Evolutionary conservation across 2,888 invertebrate species (phyloP), one percentile per base, ranked within the genome.

Genomic region (Onthophagus sagittarius): DNA sequence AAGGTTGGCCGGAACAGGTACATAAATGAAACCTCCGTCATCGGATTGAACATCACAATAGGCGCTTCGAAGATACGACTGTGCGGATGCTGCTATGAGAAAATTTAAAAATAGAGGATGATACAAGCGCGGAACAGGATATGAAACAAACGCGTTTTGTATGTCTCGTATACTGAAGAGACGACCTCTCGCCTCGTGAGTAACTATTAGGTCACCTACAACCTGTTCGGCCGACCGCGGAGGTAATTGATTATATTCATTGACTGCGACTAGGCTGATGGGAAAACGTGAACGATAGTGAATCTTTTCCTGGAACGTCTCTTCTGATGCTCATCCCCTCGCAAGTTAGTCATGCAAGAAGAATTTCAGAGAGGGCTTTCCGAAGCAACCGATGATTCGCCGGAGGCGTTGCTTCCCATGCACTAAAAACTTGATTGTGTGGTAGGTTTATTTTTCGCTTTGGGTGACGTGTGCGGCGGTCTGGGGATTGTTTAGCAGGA

Each of bases 151-250:
- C 15, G 67, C 23, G n/a, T 23, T 23, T n/a, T 23, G 67, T 67
- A 15, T 23, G 67, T 67, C 23, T 32, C 67, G 23, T 70, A 53
- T 33, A 15, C 63, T 63, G 63, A 2, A 53, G 14, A 71, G 67
- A 62, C 75, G 75, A 76, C 76, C 76, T 76, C 76, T 76, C 72
- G 62, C 72, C 67, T 76, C 75, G 74, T 77, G 76, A 76, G 76
- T 75, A 77, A 76, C 74, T 75, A 75, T 77, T 77, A 75, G 75
- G 77, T 77, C 77, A 77, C 75, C 77, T 73, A 67, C 73, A 75
- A 77, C 75, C 76, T 77, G 75, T 74, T 76, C 73, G 72, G 64
- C 74, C 75, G 39, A 53, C 39, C 39, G 39, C 39, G 39, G 39
- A 70, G 69, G 74, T 72, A 67, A 67, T 67, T 67, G 67, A 67